Conservation (phyloP, 2,113 vertebrate genomes). For the Pontoporia blainvillei region DNA sequence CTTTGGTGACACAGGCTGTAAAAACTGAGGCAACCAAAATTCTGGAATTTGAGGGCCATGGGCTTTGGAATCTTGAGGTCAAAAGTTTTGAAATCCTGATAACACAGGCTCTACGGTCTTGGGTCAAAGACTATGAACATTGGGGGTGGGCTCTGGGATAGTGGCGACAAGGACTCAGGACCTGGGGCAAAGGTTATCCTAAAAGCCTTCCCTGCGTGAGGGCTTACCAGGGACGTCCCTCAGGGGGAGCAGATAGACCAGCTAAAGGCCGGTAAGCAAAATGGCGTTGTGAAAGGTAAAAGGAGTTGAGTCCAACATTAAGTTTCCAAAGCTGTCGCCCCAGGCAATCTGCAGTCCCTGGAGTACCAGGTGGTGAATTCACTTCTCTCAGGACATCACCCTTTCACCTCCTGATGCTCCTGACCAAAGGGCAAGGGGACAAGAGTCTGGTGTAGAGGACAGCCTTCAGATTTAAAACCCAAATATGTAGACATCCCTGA, state of each 20-base stretch:
- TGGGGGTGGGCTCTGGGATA: neutral
- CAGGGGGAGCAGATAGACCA: conserved; percentile 9
- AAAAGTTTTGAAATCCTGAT: neutral
- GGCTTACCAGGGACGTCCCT: neutral
- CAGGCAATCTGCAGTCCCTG: neutral
- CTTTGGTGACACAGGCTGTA: neutral
- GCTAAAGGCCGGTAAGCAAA: neutral
- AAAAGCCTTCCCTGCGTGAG: neutral
- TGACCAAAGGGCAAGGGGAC: neutral
- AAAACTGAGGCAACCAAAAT: neutral
- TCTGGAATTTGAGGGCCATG: neutral
- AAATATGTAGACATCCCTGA: neutral
- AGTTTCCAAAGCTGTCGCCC: neutral
- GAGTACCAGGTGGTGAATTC: neutral
- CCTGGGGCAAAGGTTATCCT: neutral
- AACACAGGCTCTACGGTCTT: neutral
- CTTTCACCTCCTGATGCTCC: neutral
- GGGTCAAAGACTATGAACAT: neutral
- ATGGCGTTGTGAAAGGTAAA: neutral
- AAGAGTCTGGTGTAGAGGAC: neutral
- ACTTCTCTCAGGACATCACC: neutral
- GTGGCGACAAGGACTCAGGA: neutral
- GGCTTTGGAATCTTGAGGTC: neutral
- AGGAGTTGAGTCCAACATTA: neutral
- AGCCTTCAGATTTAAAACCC: neutral